Evolutionary conservation across 1,140 invertebrate species (phyloP), one percentile per base, ranked within the genome.

Genomic region (Micrasema longulum): DNA sequence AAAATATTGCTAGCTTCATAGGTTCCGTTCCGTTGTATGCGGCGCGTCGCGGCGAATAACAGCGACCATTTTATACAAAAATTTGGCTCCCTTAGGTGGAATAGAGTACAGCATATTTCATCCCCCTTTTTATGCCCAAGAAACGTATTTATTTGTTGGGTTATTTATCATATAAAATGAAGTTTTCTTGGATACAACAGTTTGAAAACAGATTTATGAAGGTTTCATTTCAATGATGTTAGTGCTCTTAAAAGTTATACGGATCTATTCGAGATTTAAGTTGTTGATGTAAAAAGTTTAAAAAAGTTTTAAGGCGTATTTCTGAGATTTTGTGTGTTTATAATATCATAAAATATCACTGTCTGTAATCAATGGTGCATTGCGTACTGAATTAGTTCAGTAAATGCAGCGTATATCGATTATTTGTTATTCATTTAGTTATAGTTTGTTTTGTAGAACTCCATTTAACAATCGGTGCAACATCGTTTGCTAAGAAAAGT

Each of bases 41-140:
- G 9, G 43, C n/a, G 18, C 43, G 18, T 45, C 14, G 20, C 14
- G 20, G 53, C 53, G 36, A 57, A 31, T 36, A 57, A 16, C 26
- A 26, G 26, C 26, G 31, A 57, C 53, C 53, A 38, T 57, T 57
- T 57, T 57, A 31, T 35, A 57, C 26, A 31, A 57, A 57, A 38
- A 57, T 57, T 57, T 57, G 53, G 53, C 53, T 31, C 31, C 53
- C 53, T 57, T 57, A 57, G 26, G 53, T 26, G 31, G 36, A 53
- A 57, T 35, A 57, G 23, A 31, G 31, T 57, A 57, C 1, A 57
- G 36, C 53, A 57, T 57, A 57, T 38, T 57, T 57, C 53, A 57
- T 57, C 36, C 31, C 53, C n/a, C n/a, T 35, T 57, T 57, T 57
- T 57, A 57, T 18, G n/a, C 53, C n/a, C 35, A 31, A 57, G 36